Evolutionary conservation across 2,888 invertebrate genomes (phyloP).

Genomic region (Palloptera scutellata): DNA sequence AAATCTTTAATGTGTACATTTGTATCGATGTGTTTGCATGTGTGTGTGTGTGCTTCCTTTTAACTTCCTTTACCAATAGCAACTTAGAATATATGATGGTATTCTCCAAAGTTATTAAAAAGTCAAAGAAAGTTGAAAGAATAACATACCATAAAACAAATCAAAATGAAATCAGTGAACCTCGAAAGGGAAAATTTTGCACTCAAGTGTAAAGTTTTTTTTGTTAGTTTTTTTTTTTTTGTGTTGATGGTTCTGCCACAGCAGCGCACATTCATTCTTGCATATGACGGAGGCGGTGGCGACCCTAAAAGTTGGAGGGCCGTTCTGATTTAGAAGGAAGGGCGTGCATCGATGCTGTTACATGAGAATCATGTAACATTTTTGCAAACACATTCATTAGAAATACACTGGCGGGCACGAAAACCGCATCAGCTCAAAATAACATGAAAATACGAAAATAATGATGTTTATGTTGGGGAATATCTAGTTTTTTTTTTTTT

Average conservation of each 20-base stretch:
- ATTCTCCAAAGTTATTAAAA: slow-evolving; percentile 25
- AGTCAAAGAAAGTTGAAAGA: slow-evolving; percentile 19
- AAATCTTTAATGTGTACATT: slow-evolving; percentile 28
- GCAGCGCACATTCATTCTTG: too few relatives aligned
- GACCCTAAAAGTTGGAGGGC: neutral
- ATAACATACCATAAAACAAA: slow-evolving; percentile 5
- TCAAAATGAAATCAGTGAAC: slow-evolving; percentile 9
- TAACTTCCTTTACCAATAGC: too few relatives aligned
- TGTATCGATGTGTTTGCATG: slow-evolving; percentile 5
- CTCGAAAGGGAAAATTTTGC: slow-evolving; percentile 7
- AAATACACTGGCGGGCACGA: too few relatives aligned
- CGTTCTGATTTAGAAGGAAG: neutral
- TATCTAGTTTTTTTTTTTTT: too few relatives aligned
- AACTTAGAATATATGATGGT: neutral
- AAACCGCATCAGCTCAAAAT: too few relatives aligned
- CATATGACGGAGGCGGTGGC: too few relatives aligned
- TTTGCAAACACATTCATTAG: slow-evolving; percentile 17
- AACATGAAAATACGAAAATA: too few relatives aligned
- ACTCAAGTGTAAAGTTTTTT: slow-evolving; percentile 8
- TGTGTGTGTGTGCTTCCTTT: neutral
- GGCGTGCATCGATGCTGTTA: neutral
- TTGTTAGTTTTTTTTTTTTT: too few relatives aligned
- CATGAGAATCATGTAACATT: neutral
- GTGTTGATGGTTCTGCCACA: too few relatives aligned
- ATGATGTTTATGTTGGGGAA: too few relatives aligned